A percentile compares a stretch with the other conserved stretches of the same genome.
These are phyloP conservation scores for Kuschelorhynchus macadamiae DNA, from an alignment of 2,888 invertebrate species.

Conservation along the genomic window DNA sequence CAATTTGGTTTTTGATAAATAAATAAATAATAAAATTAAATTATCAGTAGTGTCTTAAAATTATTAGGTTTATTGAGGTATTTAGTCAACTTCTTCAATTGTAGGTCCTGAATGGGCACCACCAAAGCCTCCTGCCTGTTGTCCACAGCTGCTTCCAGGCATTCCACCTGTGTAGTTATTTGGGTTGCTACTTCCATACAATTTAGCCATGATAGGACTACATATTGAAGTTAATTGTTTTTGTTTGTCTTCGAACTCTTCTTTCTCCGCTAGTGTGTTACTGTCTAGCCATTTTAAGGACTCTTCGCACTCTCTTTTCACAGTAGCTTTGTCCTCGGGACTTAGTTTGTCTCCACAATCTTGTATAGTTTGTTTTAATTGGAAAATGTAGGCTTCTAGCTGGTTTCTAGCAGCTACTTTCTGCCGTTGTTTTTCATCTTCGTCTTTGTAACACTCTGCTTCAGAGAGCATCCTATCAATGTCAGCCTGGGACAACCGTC, in stretches of 20 bases:
- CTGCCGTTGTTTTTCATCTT: constrained; percentile 77
- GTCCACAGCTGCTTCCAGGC: too few species aligned
- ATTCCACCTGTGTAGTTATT: constrained; percentile 17
- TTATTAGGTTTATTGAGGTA: too few species aligned
- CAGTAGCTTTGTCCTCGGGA: constrained; percentile 69
- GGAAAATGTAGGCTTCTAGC: constrained; percentile 79
- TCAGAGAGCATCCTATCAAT: constrained; percentile 47
- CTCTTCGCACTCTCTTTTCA: constrained; percentile 72
- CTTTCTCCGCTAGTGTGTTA: constrained; percentile 75
- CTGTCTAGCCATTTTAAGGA: constrained; percentile 80
- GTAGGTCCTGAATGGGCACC: constrained; percentile 58
- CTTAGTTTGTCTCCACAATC: too few species aligned
- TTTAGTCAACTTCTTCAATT: constrained; percentile 64
- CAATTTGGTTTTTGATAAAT: too few species aligned
- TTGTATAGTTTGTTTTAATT: constrained; percentile 78
- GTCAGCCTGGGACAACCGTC: constrained; percentile 46
- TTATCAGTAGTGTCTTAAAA: too few species aligned
- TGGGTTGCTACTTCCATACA: constrained; percentile 60
- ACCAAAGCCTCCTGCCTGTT: constrained; percentile 40
- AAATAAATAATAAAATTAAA: too few species aligned
- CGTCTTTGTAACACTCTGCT: constrained; percentile 46
- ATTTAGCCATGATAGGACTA: constrained; percentile 77
- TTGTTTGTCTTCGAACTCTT: too few species aligned
- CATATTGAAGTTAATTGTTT: too few species aligned
- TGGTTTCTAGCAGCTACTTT: constrained; percentile 79